A percentile compares a stretch with the other conserved stretches of the same genome.
Conservation (phyloP, 2,113 vertebrate species). For the Percina caprodes region DNA sequence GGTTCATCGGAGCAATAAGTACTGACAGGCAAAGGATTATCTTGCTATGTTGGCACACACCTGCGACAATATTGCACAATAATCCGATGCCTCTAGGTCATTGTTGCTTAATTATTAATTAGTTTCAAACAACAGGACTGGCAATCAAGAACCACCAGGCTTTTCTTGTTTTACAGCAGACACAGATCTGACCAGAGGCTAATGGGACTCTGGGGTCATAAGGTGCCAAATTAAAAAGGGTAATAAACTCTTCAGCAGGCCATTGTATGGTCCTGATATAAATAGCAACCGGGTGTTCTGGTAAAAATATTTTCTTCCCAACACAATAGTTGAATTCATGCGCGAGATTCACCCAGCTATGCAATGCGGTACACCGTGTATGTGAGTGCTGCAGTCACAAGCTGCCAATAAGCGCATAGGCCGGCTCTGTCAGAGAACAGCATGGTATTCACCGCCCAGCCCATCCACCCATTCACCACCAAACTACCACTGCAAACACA, state of each 20-base stretch:
- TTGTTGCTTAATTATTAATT: constrained; percentile 66
- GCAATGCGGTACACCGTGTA: constrained; percentile 55
- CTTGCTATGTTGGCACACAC: constrained; percentile 71
- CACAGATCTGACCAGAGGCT: constrained; percentile 38
- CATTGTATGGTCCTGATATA: constrained; percentile 66
- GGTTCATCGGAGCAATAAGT: constrained; percentile 68
- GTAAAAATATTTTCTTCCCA: constrained; percentile 73
- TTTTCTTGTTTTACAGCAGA: constrained; percentile 19
- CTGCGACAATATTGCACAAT: constrained; percentile 74
- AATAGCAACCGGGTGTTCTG: constrained; percentile 75
- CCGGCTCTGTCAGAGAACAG: constrained; percentile 79
- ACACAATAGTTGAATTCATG: constrained; percentile 84
- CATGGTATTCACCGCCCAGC: constrained; percentile 70
- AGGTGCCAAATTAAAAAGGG: constrained; percentile 62
- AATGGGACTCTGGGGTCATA: constrained; percentile 47
- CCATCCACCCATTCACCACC: constrained; percentile 45
- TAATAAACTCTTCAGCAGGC: constrained; percentile 65
- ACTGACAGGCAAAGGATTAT: constrained; percentile 71
- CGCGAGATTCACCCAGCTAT: constrained; percentile 68
- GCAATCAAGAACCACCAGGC: constrained; percentile 17
- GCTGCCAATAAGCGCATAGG: constrained; percentile 82
- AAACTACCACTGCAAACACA: constrained; percentile 34
- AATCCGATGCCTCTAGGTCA: constrained; percentile 70
- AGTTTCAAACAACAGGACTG: constrained; percentile 44
- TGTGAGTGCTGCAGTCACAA: constrained; percentile 78